Base-by-base conservation (phyloP, 2,797 vertebrate species). In the Mareca penelope region DNA sequence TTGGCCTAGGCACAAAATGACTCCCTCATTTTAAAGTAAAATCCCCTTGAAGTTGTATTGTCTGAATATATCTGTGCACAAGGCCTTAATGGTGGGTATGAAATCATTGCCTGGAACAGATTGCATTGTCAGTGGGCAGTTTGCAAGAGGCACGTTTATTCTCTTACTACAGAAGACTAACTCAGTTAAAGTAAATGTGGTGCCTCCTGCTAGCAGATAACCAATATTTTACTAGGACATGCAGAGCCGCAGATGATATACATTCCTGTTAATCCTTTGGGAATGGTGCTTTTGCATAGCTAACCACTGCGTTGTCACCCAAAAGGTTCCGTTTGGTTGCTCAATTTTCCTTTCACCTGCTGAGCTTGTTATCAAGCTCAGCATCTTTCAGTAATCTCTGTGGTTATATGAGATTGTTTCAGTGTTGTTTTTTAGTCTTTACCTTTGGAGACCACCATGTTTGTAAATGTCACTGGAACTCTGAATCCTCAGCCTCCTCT, bases 61-160 rank as follows among this genome's bases (percentile, higher is more conserved):
- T 91, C 46, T 89, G 77, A 85, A 29, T 94, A 48, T 87, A 88
- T 67, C 76, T 89, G 39, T 82, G 76, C 83, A 56, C 87, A 72
- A 85, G 68, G 52, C 55, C 71, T 84, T 93, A 93, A 46, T 53
- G 46, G 55, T 83, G 76, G 52, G 42, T 89, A 70, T 93, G 92
- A 93, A 96, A 61, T 83, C 55, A 33, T 24, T 92, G 82, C 63
- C 55, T 95, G 85, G 80, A 95, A 79, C 69, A 89, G 65, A 93
- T 94, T 72, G 69, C 46, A 5, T 89, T 60, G 76, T 89, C 69
- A 72, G 37, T 56, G 87, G 90, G 68, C 59, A 59, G 65, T 87
- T 91, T 76, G 63, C 24, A 59, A 59, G 42, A 85, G 37, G n/a
- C 39, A 39, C 35, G 61, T 93, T 93, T 93, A 44, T 94, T 95